phyloP scores from a whole-genome alignment of 1,140 invertebrate species.

The Paraescarpia echinospica region DNA sequence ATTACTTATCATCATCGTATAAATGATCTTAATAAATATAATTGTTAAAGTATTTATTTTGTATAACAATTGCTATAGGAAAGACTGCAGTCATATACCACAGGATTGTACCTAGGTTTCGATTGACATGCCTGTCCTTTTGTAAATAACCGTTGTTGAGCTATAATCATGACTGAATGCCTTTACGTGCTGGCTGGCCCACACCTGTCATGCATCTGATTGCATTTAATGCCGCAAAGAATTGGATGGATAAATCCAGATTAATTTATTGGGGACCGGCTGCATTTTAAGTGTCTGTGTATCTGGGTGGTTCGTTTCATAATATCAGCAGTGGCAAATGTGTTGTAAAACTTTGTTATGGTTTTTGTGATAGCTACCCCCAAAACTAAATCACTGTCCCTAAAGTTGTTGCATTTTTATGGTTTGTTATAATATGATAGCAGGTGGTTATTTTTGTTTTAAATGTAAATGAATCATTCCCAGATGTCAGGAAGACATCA shows the following conservation, averaged over 20 bases:
- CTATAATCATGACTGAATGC: background rate
- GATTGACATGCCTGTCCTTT: background rate
- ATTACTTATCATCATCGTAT: no score
- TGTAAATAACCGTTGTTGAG: background rate
- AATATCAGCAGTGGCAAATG: background rate
- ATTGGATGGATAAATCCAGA: background rate
- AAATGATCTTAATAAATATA: no score
- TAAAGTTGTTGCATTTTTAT: background rate
- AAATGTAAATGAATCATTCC: background rate
- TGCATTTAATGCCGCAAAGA: background rate
- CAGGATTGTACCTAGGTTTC: background rate
- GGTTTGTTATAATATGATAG: background rate
- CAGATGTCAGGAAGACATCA: background rate
- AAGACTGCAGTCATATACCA: background rate
- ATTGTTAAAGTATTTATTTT: no score
- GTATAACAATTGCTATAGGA: no score
- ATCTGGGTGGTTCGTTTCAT: background rate
- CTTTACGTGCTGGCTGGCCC: background rate
- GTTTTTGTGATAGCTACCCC: background rate
- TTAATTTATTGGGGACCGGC: background rate
- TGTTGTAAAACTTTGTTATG: background rate
- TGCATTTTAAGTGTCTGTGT: background rate
- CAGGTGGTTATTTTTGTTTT: background rate
- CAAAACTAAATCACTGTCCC: background rate
- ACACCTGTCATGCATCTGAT: background rate